These are phyloP conservation scores for Nymphalis io DNA, from an alignment of 1,140 invertebrate genomes.

Conservation along the genomic window DNA sequence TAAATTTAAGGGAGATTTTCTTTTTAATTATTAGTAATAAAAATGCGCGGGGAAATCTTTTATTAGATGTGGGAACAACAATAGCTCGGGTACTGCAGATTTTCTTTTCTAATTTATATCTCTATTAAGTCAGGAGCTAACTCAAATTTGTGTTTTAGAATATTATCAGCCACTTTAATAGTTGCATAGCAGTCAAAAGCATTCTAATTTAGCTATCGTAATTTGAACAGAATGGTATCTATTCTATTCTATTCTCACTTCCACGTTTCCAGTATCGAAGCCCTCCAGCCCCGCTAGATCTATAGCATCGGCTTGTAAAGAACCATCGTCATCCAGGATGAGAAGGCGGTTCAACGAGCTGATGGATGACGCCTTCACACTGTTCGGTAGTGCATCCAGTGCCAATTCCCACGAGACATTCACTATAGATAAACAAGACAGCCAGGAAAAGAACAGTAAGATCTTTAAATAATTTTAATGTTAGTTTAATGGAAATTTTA, in stretches of 20 bases:
- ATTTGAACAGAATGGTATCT: neutral
- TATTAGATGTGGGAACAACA: too few species aligned
- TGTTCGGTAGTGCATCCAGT: conserved; percentile 64
- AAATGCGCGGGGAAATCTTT: too few species aligned
- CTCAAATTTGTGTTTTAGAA: too few species aligned
- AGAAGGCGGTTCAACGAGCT: conserved; percentile 74
- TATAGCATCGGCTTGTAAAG: conserved; percentile 37
- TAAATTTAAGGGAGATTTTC: too few species aligned
- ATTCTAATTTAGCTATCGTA: too few species aligned
- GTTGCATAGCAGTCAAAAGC: too few species aligned
- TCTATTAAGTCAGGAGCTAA: too few species aligned
- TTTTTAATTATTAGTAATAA: too few species aligned
- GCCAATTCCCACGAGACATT: conserved; percentile 56
- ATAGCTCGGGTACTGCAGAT: too few species aligned
- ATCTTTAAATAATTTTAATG: conserved; percentile 12
- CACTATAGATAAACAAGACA: conserved; percentile 47
- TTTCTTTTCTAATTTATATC: too few species aligned
- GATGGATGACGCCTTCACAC: conserved; percentile 75
- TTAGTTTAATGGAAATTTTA: too few species aligned
- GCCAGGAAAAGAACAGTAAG: conserved; percentile 41
- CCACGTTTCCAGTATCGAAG: conserved; percentile 52
- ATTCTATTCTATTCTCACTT: neutral
- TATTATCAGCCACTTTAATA: too few species aligned
- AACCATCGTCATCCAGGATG: conserved; percentile 62
- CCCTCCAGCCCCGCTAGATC: conserved; percentile 50